Evolutionary conservation across 1,140 invertebrate genomes (phyloP), one percentile per base, ranked within the genome.

Genomic region (Steinernema feltiae): DNA sequence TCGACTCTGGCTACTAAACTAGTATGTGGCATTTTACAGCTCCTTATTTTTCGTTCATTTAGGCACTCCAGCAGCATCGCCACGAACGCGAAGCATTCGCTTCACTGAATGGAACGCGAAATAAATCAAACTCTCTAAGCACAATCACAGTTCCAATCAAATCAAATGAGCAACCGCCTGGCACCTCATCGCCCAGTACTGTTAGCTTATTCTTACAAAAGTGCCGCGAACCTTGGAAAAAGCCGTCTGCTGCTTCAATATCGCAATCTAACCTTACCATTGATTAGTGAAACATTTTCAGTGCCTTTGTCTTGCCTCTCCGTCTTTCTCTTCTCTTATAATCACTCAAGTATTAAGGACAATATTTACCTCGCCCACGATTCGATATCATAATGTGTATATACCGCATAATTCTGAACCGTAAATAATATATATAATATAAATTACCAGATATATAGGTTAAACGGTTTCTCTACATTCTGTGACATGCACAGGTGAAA

Each of bases 151-250:
- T 27, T 3, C 53, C 53, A 15, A 7, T 15, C 7, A 63, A 7
- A 27, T 27, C 53, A 15, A 63, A 3, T 12, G 53, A 63, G 24
- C 53, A 63, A 7, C 7, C 24, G 2, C 53, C 7, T 15, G 53
- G 24, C 24, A 17, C 53, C 7, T 63, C 53, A 7, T 63, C 53
- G 24, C 53, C 53, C 15, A 63, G 53, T 27, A 63, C 53, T 3
- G 53, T 63, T 27, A 63, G 53, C 24, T 3, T 63, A 7, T 63
- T 63, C 53, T 27, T 63, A 3, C 53, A 63, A 63, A 63, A n/a
- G 24, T 63, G 53, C 53, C 53, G 53, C 12, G 24, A 63, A 63
- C 53, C 53, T 27, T 63, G 53, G 53, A 63, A 63, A 21, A 63
- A 63, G 24, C 24, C 12, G 3, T 63, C 53, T 3, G 24, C 7